Percentiles rank a stretch among this genome's conserved stretches.
phyloP scores from a whole-genome alignment of 2,113 vertebrate genomes.

The Heliornis fulica region DNA sequence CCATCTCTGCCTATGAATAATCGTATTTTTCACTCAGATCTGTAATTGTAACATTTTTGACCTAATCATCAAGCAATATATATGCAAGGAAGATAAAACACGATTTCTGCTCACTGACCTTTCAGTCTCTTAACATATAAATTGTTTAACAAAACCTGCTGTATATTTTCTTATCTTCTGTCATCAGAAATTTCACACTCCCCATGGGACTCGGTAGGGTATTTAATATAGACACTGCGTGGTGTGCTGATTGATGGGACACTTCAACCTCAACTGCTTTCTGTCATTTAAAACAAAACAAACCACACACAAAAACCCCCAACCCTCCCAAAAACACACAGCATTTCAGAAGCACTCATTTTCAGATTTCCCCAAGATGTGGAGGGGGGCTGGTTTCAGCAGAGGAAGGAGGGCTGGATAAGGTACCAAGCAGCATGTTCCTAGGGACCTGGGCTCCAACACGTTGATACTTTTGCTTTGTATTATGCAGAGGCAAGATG shows the following conservation, averaged over 20 bases:
- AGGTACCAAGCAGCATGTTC: neutral
- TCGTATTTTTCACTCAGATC: neutral
- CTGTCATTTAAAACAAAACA: neutral
- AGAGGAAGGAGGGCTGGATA: neutral
- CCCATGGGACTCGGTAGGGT: neutral
- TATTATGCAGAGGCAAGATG: neutral
- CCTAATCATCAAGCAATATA: neutral
- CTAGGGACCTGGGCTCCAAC: neutral
- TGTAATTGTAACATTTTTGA: conserved; percentile 21
- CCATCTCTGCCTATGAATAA: neutral
- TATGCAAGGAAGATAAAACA: neutral
- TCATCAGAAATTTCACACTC: neutral
- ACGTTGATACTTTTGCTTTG: neutral
- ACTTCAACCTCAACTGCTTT: neutral
- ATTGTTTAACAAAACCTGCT: conserved; percentile 9
- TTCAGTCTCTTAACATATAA: neutral
- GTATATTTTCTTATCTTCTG: conserved; percentile 26
- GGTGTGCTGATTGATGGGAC: conserved; percentile 8
- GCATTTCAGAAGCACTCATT: neutral
- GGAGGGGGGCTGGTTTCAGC: neutral
- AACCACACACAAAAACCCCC: neutral
- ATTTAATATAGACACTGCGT: conserved; percentile 3
- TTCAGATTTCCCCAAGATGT: neutral
- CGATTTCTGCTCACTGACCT: neutral
- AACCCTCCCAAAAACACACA: fast-evolving